Evolutionary conservation across 2,888 invertebrate genomes (phyloP).

Genomic region (Lycaena phlaeas): DNA sequence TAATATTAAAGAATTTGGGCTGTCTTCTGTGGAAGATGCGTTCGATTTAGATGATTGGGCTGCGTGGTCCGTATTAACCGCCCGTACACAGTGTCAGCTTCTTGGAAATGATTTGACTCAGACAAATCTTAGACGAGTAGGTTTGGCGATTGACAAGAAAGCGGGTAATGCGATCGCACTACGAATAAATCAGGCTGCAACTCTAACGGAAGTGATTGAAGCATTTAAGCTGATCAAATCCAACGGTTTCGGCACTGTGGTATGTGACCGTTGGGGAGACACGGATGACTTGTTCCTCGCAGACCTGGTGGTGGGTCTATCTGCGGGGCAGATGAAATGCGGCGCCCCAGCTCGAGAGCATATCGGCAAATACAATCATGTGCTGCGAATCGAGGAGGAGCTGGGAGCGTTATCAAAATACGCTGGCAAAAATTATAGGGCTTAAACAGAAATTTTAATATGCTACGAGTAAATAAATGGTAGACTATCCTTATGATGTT

Average conservation of each 20-base stretch:
- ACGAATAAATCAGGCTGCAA: slow-evolving; percentile 98
- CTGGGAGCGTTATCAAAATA: slow-evolving; percentile 91
- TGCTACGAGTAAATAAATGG: no score
- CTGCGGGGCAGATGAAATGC: slow-evolving; percentile 98
- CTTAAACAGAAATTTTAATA: no score
- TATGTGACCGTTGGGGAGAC: slow-evolving; percentile 85
- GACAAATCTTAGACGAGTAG: slow-evolving; percentile 89
- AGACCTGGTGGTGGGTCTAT: slow-evolving; percentile 96
- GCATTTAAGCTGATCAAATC: slow-evolving; percentile 94
- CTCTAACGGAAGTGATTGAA: slow-evolving; percentile 95
- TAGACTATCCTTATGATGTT: no score
- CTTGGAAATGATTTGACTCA: slow-evolving; percentile 97
- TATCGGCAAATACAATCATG: slow-evolving; percentile 97
- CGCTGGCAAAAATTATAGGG: slow-evolving; percentile 95
- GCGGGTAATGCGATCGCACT: slow-evolving; percentile 94
- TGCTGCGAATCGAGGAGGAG: slow-evolving; percentile 97
- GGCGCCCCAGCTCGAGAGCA: slow-evolving; percentile 98
- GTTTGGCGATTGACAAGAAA: slow-evolving; percentile 93
- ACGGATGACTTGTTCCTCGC: slow-evolving; percentile 99
- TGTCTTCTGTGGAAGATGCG: slow-evolving; percentile 96
- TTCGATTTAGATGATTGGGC: slow-evolving; percentile 99
- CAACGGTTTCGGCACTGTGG: slow-evolving; percentile 88
- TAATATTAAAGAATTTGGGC: slow-evolving; percentile 90
- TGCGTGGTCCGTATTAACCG: slow-evolving; percentile 88
- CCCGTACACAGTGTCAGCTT: slow-evolving; percentile 81